phyloP scores from a whole-genome alignment of 1,140 invertebrate species.

The Sarcophaga bullata region DNA sequence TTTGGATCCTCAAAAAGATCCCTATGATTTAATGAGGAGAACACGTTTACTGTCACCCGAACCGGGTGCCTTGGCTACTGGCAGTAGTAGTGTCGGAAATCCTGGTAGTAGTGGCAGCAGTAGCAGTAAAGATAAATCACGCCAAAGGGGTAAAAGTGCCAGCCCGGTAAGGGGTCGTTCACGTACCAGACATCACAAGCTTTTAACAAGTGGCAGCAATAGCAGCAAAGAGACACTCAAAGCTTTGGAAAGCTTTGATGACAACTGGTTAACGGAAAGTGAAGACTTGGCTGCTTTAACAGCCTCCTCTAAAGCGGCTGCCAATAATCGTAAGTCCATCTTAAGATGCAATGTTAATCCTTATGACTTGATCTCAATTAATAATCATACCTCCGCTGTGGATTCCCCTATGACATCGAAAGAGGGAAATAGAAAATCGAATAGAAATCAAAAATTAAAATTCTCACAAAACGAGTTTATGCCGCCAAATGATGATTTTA shows the following conservation, averaged over 20 bases:
- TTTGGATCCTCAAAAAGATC: slow-evolving; percentile 72
- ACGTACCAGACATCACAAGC: slow-evolving; percentile 49
- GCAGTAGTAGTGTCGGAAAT: not conserved
- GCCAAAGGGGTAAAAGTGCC: slow-evolving; percentile 48
- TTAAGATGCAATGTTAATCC: slow-evolving; percentile 87
- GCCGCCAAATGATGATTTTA: slow-evolving; percentile 54
- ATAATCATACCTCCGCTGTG: slow-evolving; percentile 30
- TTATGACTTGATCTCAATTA: slow-evolving; percentile 77
- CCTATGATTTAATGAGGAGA: slow-evolving; percentile 83
- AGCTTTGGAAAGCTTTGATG: not conserved
- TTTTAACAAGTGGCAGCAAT: not conserved
- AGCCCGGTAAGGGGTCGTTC: slow-evolving; percentile 52
- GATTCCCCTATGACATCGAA: not conserved
- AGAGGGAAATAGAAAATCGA: not conserved
- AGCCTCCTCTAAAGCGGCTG: slow-evolving; percentile 41
- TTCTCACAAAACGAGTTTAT: slow-evolving; percentile 46
- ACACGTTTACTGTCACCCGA: slow-evolving; percentile 74
- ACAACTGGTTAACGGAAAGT: slow-evolving; percentile 65
- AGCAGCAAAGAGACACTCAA: not conserved
- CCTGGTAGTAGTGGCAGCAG: not conserved
- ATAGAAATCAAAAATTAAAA: slow-evolving; percentile 44
- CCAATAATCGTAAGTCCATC: slow-evolving; percentile 73
- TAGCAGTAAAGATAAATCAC: slow-evolving; percentile 48
- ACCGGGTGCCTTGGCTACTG: slow-evolving; percentile 47
- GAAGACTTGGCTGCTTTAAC: not conserved